Evolutionary conservation across 2,113 vertebrate genomes (phyloP), one percentile per base, ranked within the genome.

Genomic region (Rhea pennata): DNA sequence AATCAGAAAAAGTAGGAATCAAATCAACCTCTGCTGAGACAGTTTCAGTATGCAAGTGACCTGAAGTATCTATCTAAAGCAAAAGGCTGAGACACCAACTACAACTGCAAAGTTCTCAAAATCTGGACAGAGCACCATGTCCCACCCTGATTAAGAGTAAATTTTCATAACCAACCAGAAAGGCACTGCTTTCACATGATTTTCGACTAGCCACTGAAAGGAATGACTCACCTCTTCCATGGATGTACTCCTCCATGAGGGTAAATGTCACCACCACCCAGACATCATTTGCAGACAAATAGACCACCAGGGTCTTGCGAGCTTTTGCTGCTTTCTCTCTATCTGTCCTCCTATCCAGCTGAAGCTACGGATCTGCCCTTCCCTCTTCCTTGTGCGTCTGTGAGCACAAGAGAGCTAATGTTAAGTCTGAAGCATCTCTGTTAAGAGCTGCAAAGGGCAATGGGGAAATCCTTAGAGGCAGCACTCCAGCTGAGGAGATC

Each of bases 201-300:
- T 87, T 85, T 42, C 16, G 51, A 5, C 12, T 12, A 31, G 12
- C 5, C 14, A 15, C 23, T 84, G 33, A 15, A 72, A 88, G 53
- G 59, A 27, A 46, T n/a, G 0, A 54, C 15, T 42, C 50, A n/a
- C n/a, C 62, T 36, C 53, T 36, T 44, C 40, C 5, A 20, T 20
- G 9, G 36, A 9, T 53, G 10, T 76, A 15, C 39, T 79, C 19
- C n/a, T 64, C 4, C 0, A 9, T 42, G 21, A 27, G 75, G 75
- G 42, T 3, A 79, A 85, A 10, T 53, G 14, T 24, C 24, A 23
- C 42, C 23, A 42, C 15, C 56, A 72, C 50, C 42, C n/a, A 59
- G 17, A 17, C 29, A 21, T 2, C 0, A 0, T 64, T 44, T 75
- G 14, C 42, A 79, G 67, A n/a, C 5, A 2, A 6, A 22, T 11